phyloP scores from a whole-genome alignment of 2,888 invertebrate genomes.

The Uropetala carovei region DNA sequence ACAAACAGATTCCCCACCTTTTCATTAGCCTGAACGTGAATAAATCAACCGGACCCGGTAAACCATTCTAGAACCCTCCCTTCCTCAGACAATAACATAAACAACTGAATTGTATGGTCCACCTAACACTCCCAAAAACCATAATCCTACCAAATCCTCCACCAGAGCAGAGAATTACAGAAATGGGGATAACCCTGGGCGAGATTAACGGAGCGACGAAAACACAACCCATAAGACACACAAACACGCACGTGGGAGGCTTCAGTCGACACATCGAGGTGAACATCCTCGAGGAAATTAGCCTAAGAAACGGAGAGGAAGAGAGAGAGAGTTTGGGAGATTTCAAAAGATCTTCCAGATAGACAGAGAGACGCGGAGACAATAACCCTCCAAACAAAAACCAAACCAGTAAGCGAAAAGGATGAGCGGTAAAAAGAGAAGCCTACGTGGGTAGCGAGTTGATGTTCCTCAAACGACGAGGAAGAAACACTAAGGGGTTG shows the following conservation, averaged over 20 bases:
- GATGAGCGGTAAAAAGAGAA: not conserved
- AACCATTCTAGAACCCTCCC: too few species aligned
- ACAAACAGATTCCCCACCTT: too few species aligned
- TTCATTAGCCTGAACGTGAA: too few species aligned
- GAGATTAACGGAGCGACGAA: not conserved
- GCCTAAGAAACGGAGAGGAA: not conserved
- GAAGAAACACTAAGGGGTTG: conserved; percentile 7
- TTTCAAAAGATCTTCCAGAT: not conserved
- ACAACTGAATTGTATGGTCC: too few species aligned
- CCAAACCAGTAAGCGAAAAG: not conserved
- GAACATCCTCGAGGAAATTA: not conserved
- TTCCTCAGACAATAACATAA: too few species aligned
- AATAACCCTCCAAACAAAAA: not conserved
- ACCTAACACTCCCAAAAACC: not conserved
- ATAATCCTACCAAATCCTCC: not conserved
- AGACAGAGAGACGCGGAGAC: not conserved
- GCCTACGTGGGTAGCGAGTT: not conserved
- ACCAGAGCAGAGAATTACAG: not conserved
- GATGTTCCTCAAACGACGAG: not conserved
- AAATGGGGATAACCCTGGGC: not conserved
- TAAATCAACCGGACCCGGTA: too few species aligned
- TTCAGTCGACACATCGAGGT: not conserved
- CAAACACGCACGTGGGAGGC: not conserved
- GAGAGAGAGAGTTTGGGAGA: not conserved
- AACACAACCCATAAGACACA: not conserved